Conservation (phyloP, 2,797 vertebrate genomes). For the Diceros bicornis region DNA sequence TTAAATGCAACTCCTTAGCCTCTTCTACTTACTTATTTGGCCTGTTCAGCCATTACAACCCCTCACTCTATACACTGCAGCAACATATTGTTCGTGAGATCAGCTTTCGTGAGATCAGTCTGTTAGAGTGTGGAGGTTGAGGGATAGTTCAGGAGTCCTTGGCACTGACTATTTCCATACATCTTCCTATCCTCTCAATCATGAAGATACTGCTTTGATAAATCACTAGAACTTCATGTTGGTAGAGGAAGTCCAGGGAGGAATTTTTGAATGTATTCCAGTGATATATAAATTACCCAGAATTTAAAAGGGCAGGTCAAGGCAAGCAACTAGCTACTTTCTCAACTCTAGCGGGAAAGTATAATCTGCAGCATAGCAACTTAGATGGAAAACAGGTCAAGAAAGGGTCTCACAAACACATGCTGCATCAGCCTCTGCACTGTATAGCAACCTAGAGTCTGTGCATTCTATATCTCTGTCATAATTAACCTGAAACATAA, state of each 20-base stretch:
- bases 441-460: neutral
- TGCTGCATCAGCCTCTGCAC: neutral
- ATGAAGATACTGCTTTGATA: neutral
- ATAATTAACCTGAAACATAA: neutral
- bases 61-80: neutral
- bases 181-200: neutral
- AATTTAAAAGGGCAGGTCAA: neutral
- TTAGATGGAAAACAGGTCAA: neutral
- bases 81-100: neutral
- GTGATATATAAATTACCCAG: neutral
- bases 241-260: neutral
- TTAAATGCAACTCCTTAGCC: neutral
- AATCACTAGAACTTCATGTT: neutral
- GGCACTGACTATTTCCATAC: neutral
- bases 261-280: neutral
- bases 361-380: neutral
- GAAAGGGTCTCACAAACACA: neutral
- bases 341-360: neutral
- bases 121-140: neutral
- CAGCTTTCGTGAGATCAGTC: neutral
- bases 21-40: neutral
- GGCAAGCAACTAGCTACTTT: neutral
- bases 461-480: neutral
- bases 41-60: neutral
- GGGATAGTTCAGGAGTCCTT: neutral